Conservation (phyloP, 2,113 vertebrate species). For the Sylvia atricapilla region DNA sequence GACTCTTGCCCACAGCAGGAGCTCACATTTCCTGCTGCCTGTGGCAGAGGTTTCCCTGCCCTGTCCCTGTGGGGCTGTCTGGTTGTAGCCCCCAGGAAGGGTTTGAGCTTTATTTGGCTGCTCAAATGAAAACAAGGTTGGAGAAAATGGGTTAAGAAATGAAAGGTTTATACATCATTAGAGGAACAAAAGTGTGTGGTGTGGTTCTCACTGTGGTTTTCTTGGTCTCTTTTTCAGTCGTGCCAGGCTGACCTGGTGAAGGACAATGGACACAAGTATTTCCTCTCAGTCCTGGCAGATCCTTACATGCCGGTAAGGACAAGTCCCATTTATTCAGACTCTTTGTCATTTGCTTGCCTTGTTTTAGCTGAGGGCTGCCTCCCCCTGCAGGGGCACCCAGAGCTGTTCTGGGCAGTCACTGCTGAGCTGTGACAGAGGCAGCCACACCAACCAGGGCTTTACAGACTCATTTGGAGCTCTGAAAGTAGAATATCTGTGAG, state of each 20-base stretch:
- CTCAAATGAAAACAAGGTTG: background rate
- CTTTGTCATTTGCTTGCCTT: background rate
- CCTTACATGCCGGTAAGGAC: conserved; percentile 96
- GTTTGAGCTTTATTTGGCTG: background rate
- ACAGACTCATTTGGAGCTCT: accelerated
- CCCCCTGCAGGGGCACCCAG: background rate
- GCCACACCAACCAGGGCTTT: background rate
- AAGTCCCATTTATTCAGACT: background rate
- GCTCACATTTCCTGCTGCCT: accelerated
- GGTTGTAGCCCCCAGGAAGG: background rate
- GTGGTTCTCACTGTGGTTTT: background rate
- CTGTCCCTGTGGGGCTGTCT: background rate
- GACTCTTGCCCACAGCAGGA: background rate
- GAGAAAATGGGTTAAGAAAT: background rate
- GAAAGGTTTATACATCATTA: accelerated
- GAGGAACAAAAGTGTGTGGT: background rate
- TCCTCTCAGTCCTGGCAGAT: conserved; percentile 95
- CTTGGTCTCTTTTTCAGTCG: conserved; percentile 76
- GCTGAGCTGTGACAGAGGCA: background rate
- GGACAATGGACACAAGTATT: conserved; percentile 99
- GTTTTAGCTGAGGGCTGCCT: background rate
- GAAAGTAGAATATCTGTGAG: background rate
- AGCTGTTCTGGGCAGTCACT: background rate
- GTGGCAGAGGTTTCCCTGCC: background rate
- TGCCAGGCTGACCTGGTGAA: conserved; percentile 98